Percentiles rank a stretch among this genome's conserved stretches.
phyloP scores from a whole-genome alignment of 2,797 vertebrate genomes.

The Anisognathus igniventris region DNA sequence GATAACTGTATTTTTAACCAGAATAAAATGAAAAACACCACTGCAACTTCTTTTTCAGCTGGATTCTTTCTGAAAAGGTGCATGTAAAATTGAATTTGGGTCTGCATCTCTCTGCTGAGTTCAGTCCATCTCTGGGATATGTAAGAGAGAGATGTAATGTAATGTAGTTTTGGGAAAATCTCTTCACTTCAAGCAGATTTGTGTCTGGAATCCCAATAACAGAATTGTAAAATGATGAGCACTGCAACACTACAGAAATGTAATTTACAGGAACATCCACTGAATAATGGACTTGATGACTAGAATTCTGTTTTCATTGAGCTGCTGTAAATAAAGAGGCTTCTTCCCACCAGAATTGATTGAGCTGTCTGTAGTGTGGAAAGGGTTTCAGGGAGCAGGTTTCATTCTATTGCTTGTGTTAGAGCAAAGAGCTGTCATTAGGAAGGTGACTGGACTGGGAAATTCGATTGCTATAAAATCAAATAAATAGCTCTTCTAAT shows the following conservation, averaged over 20 bases:
- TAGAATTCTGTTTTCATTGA: constrained; percentile 34
- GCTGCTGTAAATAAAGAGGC: constrained; percentile 23
- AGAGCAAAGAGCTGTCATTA: background rate
- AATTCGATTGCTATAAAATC: background rate
- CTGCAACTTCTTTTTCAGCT: background rate
- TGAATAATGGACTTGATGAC: constrained; percentile 13
- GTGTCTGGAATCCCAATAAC: background rate
- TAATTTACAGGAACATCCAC: constrained; percentile 4
- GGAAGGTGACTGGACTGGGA: background rate
- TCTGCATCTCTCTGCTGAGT: background rate
- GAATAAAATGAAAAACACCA: background rate
- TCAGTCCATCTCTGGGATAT: background rate
- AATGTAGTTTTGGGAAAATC: background rate
- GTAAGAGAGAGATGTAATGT: background rate
- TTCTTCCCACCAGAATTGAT: background rate
- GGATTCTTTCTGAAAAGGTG: background rate
- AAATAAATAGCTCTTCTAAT: background rate
- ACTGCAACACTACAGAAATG: background rate
- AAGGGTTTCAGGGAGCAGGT: background rate
- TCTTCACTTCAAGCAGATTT: background rate
- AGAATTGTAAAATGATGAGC: background rate
- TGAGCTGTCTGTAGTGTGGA: background rate
- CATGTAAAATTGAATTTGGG: background rate
- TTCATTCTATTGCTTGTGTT: background rate
- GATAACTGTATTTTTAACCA: background rate